Percentiles rank a stretch among this genome's conserved stretches.
Conservation (phyloP, 2,797 vertebrate genomes). For the Tenualosa thibaudeaui region DNA sequence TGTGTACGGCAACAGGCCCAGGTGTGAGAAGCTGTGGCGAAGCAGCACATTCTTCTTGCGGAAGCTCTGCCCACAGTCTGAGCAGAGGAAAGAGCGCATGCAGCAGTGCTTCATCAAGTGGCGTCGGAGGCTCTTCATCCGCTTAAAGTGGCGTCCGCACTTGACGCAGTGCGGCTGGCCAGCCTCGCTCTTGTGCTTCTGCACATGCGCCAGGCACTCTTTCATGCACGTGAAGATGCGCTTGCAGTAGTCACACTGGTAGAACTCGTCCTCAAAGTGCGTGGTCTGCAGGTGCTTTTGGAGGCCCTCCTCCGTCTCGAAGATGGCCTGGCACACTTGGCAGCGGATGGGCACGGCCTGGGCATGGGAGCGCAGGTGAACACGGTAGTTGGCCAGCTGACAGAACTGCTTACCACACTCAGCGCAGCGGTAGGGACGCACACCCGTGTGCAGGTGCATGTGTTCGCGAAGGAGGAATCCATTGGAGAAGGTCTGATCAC, state of each 20-base stretch:
- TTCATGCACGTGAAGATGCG: conserved; percentile 66
- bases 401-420: conserved; percentile 79
- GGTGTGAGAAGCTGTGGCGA: conserved; percentile 78
- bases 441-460: conserved; percentile 75
- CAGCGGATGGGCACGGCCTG: conserved; percentile 55
- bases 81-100: conserved; percentile 63
- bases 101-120: conserved; percentile 61
- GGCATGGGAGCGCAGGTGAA: conserved; percentile 74
- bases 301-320: conserved; percentile 53
- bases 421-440: conserved; percentile 71
- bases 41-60: conserved; percentile 70
- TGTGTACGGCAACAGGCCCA: conserved; percentile 76
- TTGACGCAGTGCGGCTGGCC: conserved; percentile 55
- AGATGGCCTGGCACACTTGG: conserved; percentile 64
- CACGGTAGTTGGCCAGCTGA: conserved; percentile 72
- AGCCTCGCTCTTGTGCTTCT: conserved; percentile 54
- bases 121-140: conserved; percentile 52
- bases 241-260: conserved; percentile 80
- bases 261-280: conserved; percentile 72
- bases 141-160: conserved; percentile 66
- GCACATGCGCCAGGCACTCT: conserved; percentile 67
- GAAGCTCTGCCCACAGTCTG: conserved; percentile 69
- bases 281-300: conserved; percentile 62
- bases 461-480: conserved; percentile 73
- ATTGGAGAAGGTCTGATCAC: conserved; percentile 56